Percentiles rank a stretch among this genome's conserved stretches.
These are phyloP conservation scores for Drosophila sulfurigaster DNA, from an alignment of 1,140 invertebrate genomes.

Conservation along the genomic window DNA sequence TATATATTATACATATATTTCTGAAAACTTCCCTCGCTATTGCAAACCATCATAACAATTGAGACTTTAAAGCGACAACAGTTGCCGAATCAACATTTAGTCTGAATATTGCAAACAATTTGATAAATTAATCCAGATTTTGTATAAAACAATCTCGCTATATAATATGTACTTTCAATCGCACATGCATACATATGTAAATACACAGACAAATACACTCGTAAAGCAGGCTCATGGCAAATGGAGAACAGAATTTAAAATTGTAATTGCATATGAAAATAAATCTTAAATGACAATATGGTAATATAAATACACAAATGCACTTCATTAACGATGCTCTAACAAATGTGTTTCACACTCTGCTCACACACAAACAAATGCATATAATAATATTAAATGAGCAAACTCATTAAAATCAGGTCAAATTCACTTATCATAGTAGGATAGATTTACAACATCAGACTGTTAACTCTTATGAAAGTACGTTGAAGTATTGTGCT, in stretches of 20 bases:
- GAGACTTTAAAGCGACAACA: slow-evolving; percentile 15
- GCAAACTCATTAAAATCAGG: slow-evolving; percentile 48
- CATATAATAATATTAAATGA: slow-evolving; percentile 17
- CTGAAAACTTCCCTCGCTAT: background rate
- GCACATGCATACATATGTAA: slow-evolving; percentile 6
- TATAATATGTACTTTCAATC: background rate
- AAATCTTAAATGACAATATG: slow-evolving; percentile 64
- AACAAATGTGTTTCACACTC: slow-evolving; percentile 30
- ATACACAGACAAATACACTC: background rate
- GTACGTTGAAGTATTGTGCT: background rate
- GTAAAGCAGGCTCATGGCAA: slow-evolving; percentile 39
- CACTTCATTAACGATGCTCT: slow-evolving; percentile 64
- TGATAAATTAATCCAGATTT: slow-evolving; percentile 36
- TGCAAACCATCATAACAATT: background rate
- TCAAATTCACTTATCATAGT: slow-evolving; percentile 35
- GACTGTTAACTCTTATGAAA: background rate
- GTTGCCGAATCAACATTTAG: slow-evolving; percentile 10
- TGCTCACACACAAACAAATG: slow-evolving; percentile 12
- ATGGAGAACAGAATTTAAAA: slow-evolving; percentile 66
- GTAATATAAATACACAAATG: slow-evolving; percentile 48
- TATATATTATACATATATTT: no score
- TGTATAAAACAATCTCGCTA: slow-evolving; percentile 15
- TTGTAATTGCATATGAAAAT: slow-evolving; percentile 77
- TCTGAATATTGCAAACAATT: slow-evolving; percentile 9
- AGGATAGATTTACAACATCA: slow-evolving; percentile 1